Evolutionary conservation across 2,113 vertebrate species (phyloP).

Genomic region (Penelope pileata): DNA sequence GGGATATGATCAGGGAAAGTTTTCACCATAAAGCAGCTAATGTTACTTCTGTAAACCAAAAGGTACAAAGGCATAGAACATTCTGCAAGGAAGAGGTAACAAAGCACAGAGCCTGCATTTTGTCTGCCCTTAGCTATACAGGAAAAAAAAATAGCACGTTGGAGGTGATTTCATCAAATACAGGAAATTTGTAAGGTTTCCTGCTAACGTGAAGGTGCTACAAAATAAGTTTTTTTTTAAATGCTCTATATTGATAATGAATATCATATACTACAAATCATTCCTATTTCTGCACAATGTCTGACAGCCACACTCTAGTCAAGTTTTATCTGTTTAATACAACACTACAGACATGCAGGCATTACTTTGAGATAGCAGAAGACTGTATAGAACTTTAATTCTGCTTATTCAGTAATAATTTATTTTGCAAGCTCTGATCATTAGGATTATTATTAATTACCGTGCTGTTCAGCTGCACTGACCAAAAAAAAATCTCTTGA

Average conservation of each 20-base stretch:
- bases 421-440: not conserved
- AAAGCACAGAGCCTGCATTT: not conserved
- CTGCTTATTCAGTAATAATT: slow-evolving; percentile 39
- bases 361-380: not conserved
- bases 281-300: not conserved
- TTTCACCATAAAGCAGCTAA: not conserved
- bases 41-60: not conserved
- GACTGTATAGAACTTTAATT: not conserved
- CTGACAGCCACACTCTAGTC: not conserved
- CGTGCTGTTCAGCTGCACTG: not conserved
- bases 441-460: slow-evolving; percentile 39
- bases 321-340: not conserved
- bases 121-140: not conserved
- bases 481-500: not conserved
- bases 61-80: not conserved
- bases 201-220: not conserved
- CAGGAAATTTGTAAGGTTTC: not conserved
- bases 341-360: not conserved
- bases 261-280: not conserved
- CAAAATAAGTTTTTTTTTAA: not conserved
- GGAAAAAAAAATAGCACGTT: rapidly evolving
- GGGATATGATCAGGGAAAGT: not conserved
- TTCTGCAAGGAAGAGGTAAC: not conserved
- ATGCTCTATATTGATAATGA: not conserved
- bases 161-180: not conserved